A percentile compares a stretch with the other conserved stretches of the same genome.
Conservation (phyloP, 2,113 vertebrate genomes). For the Larimichthys crocea region DNA sequence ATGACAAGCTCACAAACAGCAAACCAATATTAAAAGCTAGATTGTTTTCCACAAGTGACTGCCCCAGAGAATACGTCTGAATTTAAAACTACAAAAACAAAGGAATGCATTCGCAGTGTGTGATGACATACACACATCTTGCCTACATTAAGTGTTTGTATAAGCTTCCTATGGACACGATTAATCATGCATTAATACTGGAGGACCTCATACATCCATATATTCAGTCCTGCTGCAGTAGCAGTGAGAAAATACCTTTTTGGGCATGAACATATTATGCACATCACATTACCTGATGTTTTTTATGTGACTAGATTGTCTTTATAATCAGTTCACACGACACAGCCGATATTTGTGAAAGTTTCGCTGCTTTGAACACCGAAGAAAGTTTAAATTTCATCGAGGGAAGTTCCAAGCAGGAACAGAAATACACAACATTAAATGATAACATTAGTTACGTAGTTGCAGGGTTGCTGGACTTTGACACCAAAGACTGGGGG, state of each 20-base stretch:
- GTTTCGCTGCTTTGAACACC: neutral
- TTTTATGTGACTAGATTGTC: neutral
- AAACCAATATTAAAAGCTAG: constrained; percentile 19
- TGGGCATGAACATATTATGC: neutral
- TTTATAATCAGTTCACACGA: no score
- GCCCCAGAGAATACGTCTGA: constrained; percentile 4
- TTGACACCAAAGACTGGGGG: no score
- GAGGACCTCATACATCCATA: neutral
- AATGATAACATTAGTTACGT: neutral
- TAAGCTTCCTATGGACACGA: neutral
- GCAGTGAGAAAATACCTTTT: neutral
- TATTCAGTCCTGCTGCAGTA: neutral
- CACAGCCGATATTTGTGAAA: no score
- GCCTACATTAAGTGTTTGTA: neutral
- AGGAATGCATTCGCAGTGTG: constrained; percentile 12
- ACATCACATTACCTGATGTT: neutral
- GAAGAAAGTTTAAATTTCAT: neutral
- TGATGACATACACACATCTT: neutral
- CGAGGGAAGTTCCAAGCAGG: neutral
- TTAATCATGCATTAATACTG: neutral
- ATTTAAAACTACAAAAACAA: neutral
- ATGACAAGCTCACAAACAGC: constrained; percentile 18
- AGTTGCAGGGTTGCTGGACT: neutral
- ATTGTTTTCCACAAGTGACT: constrained; percentile 23
- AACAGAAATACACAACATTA: neutral